Conservation (phyloP, 1,140 invertebrate species). For the Bombus waltoni region DNA sequence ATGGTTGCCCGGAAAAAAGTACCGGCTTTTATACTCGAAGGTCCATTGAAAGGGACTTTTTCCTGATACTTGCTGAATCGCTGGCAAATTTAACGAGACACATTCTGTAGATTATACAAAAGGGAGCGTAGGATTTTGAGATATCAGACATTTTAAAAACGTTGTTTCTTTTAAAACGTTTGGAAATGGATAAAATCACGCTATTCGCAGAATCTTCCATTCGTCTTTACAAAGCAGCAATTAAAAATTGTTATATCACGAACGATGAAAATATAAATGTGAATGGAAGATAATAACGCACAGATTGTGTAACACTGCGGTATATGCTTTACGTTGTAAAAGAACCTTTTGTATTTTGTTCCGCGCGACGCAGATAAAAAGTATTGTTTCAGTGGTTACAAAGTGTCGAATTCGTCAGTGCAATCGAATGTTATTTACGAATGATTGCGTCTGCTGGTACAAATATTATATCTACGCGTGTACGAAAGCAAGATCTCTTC, state of each 20-base stretch:
- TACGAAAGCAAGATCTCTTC: neutral
- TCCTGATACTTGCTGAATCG: neutral
- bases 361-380: neutral
- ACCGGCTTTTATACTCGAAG: neutral
- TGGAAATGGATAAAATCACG: neutral
- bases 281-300: neutral
- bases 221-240: neutral
- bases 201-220: neutral
- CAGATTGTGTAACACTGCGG: neutral
- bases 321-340: too few relatives aligned
- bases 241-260: neutral
- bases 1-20: neutral
- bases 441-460: neutral
- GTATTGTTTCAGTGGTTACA: slow-evolving; percentile 2
- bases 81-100: neutral
- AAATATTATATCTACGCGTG: neutral
- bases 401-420: slow-evolving; percentile 15
- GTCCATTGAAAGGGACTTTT: neutral
- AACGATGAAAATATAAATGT: neutral
- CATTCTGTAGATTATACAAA: neutral
- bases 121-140: neutral
- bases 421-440: slow-evolving; percentile 43
- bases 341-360: neutral
- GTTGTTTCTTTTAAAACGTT: too few relatives aligned
- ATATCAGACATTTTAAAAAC: too few relatives aligned